phyloP scores from a whole-genome alignment of 23 tunicate species.

The Halocynthia aurantium region DNA sequence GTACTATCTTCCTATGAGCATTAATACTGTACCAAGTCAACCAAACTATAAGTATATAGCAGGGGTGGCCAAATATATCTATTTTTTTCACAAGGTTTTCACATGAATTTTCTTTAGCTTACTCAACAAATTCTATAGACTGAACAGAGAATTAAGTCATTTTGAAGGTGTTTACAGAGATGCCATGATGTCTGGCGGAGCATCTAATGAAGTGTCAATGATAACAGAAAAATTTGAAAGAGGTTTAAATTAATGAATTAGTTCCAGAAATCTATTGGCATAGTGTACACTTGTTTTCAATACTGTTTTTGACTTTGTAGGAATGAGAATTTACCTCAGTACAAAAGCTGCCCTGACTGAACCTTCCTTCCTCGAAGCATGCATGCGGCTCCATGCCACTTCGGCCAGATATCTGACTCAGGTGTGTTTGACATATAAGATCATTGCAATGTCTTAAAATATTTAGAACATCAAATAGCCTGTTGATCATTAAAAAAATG shows the following conservation, averaged over 20 bases:
- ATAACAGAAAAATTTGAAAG: constrained; percentile 25
- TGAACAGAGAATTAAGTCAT: constrained; percentile 25
- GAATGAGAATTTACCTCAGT: constrained; percentile 33
- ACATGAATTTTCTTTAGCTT: constrained; percentile 3
- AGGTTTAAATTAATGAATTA: constrained; percentile 1
- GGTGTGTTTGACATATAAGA: not conserved
- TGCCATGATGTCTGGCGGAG: not conserved
- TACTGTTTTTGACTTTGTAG: not conserved
- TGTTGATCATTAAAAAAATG: too few relatives aligned
- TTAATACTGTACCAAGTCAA: too few relatives aligned
- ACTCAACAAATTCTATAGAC: constrained; percentile 35
- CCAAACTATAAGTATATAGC: too few relatives aligned
- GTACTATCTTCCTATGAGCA: too few relatives aligned
- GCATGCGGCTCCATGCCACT: constrained; percentile 36
- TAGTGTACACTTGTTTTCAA: too few relatives aligned
- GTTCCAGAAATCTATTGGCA: too few relatives aligned
- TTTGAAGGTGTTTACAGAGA: constrained; percentile 17
- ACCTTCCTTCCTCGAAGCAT: constrained; percentile 31
- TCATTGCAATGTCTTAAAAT: too few relatives aligned
- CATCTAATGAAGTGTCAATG: not conserved
- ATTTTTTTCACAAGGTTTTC: too few relatives aligned
- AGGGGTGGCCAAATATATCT: too few relatives aligned
- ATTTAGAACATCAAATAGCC: too few relatives aligned
- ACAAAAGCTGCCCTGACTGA: constrained; percentile 46
- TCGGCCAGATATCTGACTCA: constrained; percentile 49